Evolutionary conservation across 2,888 invertebrate species (phyloP).

Genomic region (Aphidoletes aphidimyza): DNA sequence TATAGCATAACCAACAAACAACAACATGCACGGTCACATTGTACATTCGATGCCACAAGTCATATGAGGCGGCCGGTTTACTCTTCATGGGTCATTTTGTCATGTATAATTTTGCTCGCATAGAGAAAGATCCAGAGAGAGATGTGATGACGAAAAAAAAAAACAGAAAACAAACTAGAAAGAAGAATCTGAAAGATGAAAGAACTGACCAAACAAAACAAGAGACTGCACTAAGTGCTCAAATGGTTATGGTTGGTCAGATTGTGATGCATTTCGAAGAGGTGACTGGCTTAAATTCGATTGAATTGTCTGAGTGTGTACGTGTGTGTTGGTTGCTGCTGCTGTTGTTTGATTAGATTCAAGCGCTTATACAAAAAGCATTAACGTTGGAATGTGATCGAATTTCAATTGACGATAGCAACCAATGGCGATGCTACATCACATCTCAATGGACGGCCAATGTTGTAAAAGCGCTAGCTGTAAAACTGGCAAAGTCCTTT

Average conservation of each 20-base stretch:
- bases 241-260: not conserved
- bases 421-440: not conserved
- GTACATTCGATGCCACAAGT: not conserved
- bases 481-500: not conserved
- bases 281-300: not conserved
- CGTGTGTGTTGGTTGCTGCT: not conserved
- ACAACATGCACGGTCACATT: not conserved
- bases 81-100: not conserved
- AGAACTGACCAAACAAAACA: slow-evolving; percentile 40
- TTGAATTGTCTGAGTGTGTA: not conserved
- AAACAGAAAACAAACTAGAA: not conserved
- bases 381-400: slow-evolving; percentile 39
- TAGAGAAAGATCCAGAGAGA: not conserved
- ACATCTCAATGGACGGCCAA: too few species aligned
- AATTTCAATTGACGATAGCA: slow-evolving; percentile 4
- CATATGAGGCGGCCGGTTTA: too few species aligned
- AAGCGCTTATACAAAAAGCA: not conserved
- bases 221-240: not conserved
- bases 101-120: not conserved
- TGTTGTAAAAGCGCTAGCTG: not conserved
- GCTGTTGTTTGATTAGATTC: not conserved
- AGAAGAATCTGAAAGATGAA: not conserved
- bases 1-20: too few species aligned
- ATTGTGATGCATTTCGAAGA: not conserved
- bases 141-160: not conserved